phyloP scores from a whole-genome alignment of 2,113 vertebrate species.

The Poeciliopsis retropinna region DNA sequence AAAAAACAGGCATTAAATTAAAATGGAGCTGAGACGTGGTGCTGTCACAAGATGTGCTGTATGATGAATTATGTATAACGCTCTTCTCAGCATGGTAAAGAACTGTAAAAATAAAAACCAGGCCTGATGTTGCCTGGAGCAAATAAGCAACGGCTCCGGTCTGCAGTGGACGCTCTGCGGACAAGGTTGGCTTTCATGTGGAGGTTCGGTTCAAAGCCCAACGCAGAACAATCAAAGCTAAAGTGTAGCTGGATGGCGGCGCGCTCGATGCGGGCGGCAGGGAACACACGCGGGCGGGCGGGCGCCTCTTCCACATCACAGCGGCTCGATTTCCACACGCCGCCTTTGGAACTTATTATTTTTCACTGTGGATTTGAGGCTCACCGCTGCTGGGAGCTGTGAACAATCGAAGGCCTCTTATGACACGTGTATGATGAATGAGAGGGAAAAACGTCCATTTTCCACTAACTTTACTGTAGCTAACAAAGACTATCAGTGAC shows the following conservation, averaged over 20 bases:
- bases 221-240: constrained; percentile 77
- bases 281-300: constrained; percentile 70
- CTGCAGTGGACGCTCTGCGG: constrained; percentile 67
- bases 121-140: constrained; percentile 66
- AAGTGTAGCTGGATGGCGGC: constrained; percentile 71
- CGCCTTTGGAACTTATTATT: constrained; percentile 63
- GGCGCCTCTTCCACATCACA: constrained; percentile 59
- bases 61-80: constrained; percentile 78
- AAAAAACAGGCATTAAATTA: constrained; percentile 54
- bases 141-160: constrained; percentile 65
- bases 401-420: constrained; percentile 54
- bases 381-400: constrained; percentile 28
- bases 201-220: constrained; percentile 69
- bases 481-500: constrained; percentile 38
- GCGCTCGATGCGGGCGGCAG: constrained; percentile 63
- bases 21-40: constrained; percentile 43
- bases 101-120: constrained; percentile 41
- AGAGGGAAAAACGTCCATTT: constrained; percentile 52
- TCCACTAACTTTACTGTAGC: constrained; percentile 37
- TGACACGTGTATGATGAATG: constrained; percentile 54
- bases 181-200: constrained; percentile 80
- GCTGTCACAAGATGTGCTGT: constrained; percentile 57
- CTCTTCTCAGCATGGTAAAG: constrained; percentile 60
- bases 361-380: constrained; percentile 41
- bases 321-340: constrained; percentile 61